These are phyloP conservation scores for Lateolabrax maculatus DNA, from an alignment of 2,797 vertebrate genomes.

Conservation along the genomic window DNA sequence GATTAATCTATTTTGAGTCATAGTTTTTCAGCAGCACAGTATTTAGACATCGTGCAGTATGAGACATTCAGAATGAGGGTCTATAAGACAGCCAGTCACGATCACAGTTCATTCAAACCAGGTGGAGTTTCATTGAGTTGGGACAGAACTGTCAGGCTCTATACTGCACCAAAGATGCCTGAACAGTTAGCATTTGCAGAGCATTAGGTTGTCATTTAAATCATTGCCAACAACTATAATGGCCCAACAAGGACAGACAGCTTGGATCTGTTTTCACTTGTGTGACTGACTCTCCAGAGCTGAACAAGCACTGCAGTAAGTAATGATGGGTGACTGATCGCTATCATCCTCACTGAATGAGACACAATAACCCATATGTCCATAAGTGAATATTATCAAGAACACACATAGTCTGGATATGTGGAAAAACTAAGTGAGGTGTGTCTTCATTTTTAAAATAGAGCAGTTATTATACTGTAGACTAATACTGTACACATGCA, in stretches of 20 bases:
- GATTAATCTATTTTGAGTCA: slow-evolving; percentile 14
- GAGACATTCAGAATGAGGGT: background rate
- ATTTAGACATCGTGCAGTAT: background rate
- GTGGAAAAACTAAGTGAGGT: slow-evolving; percentile 35
- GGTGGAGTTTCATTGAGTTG: background rate
- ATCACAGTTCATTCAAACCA: background rate
- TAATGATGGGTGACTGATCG: slow-evolving; percentile 63
- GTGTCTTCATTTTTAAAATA: slow-evolving; percentile 41
- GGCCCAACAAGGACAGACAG: slow-evolving; percentile 24
- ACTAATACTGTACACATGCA: background rate
- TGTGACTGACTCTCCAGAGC: slow-evolving; percentile 43
- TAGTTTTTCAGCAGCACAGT: background rate
- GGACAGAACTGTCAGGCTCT: slow-evolving; percentile 9
- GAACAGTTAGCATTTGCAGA: slow-evolving; percentile 24
- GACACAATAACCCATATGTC: slow-evolving; percentile 27
- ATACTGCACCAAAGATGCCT: slow-evolving; percentile 1
- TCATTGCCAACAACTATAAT: slow-evolving; percentile 32
- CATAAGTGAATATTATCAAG: slow-evolving; percentile 40
- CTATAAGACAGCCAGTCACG: slow-evolving; percentile 5
- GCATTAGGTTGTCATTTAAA: slow-evolving; percentile 39
- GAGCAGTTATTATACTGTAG: background rate
- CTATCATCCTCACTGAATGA: slow-evolving; percentile 34
- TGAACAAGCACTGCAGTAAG: slow-evolving; percentile 45
- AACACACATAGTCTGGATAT: slow-evolving; percentile 28
- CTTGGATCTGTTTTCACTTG: slow-evolving; percentile 41